Conservation (phyloP, 1,140 invertebrate genomes). For the Holotrichia oblita region DNA sequence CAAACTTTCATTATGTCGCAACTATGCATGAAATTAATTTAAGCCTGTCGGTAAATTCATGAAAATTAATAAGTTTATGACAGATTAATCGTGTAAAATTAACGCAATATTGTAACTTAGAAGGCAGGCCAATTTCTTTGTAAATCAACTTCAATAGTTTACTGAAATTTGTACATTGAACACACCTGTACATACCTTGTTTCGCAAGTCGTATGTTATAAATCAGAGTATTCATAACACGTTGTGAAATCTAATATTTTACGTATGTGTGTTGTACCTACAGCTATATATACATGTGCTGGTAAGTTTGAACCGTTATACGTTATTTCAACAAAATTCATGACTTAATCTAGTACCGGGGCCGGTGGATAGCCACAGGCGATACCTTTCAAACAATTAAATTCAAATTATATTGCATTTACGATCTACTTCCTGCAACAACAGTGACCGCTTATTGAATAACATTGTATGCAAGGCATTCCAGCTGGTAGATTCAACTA, state of each 20-base stretch:
- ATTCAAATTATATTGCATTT: constrained; percentile 35
- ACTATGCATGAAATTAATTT: too few relatives aligned
- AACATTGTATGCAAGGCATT: not conserved
- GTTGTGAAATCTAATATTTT: not conserved
- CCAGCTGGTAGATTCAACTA: not conserved
- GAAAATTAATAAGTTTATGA: too few relatives aligned
- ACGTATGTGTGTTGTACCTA: not conserved
- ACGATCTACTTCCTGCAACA: constrained; percentile 14
- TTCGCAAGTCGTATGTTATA: not conserved
- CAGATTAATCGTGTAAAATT: too few relatives aligned
- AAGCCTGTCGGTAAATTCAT: too few relatives aligned
- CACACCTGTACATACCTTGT: not conserved
- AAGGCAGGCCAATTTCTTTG: too few relatives aligned
- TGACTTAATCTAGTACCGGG: not conserved
- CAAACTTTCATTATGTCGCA: too few relatives aligned
- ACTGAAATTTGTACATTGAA: not conserved
- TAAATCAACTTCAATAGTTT: too few relatives aligned
- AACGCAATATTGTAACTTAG: too few relatives aligned
- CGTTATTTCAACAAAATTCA: not conserved
- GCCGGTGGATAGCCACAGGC: not conserved
- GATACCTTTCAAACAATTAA: constrained; percentile 30
- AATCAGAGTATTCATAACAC: not conserved
- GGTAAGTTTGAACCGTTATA: not conserved
- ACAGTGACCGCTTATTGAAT: constrained; percentile 30
- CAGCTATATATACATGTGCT: not conserved